Base-by-base conservation (phyloP, 1,140 invertebrate genomes). In the Pseudomyrmex pallidus region DNA sequence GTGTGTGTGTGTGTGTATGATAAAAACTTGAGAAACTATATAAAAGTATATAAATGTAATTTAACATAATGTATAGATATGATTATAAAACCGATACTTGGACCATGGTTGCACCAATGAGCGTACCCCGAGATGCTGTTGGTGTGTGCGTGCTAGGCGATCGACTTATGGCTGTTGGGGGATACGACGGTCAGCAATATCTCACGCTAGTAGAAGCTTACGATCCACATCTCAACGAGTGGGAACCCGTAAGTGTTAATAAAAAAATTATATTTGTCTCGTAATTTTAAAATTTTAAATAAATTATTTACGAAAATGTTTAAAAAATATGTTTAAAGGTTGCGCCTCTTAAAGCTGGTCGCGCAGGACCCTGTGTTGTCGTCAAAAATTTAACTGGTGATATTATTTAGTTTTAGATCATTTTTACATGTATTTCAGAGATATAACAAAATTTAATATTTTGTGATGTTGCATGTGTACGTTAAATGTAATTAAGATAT, bases 141-240 rank as follows among this genome's bases (percentile, higher is more conserved):
- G 98, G 98, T 22, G 98, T 98, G 64, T 98, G 98, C 89, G 95
- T 98, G 20, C 95, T 99, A 0, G 98, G 98, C 72, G 98, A 99
- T 92, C 95, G 96, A 85, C 95, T 99, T 15, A 96, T 99, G 87
- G 98, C 98, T 56, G 97, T 99, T 46, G 98, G 98, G 46, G 99
- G 99, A 0, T 99, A 99, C 93, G 98, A 99, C 95, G 98, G 98
- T n/a, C 97, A 97, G 90, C 96, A 97, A 83, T 99, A 99, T 94
- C 94, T 99, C 1, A 97, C 97, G 90, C 96, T 97, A 76, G 98
- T 99, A 20, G 98, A 99, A 95, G 96, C 98, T 87, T 99, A 99
- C 93, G 98, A 99, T 94, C 97, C 98, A 12, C 96, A 97, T 91
- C 96, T 95, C 0, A 98, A 99, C 94, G 96, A 97, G 90, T 99